phyloP scores from a whole-genome alignment of 2,797 vertebrate genomes.

The Pangasius larnaudii region DNA sequence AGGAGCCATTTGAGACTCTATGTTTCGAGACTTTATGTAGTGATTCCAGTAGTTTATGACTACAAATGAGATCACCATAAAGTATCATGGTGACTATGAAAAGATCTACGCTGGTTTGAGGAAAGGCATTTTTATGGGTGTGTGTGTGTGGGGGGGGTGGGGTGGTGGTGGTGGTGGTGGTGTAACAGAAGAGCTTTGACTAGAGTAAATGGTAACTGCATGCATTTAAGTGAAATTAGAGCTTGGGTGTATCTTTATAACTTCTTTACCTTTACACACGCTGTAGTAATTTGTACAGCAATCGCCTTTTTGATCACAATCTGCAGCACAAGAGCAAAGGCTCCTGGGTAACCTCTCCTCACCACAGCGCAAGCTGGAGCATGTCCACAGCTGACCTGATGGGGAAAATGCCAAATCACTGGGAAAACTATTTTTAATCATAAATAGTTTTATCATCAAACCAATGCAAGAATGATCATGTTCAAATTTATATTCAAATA shows the following conservation, averaged over 20 bases:
- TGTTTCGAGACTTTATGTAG: background rate
- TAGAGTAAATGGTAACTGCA: background rate
- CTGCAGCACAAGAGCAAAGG: slow-evolving; percentile 80
- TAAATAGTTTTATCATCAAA: background rate
- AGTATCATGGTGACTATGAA: background rate
- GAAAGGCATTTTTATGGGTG: no score
- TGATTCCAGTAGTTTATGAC: background rate
- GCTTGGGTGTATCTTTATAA: background rate
- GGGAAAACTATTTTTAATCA: background rate
- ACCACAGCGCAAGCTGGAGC: slow-evolving; percentile 78
- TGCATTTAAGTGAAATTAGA: background rate
- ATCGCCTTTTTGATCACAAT: slow-evolving; percentile 75
- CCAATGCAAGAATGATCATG: background rate
- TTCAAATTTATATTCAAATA: background rate
- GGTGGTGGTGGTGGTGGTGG: no score
- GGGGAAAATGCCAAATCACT: background rate
- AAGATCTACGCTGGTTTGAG: background rate
- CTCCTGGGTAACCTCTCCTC: slow-evolving; percentile 71
- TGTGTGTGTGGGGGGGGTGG: no score
- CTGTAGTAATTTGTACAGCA: slow-evolving; percentile 79
- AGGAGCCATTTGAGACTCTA: background rate
- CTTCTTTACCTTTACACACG: slow-evolving; percentile 75
- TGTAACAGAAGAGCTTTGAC: background rate
- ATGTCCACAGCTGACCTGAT: slow-evolving; percentile 75
- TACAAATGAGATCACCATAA: background rate